Base-by-base conservation (phyloP, 2,797 vertebrate species). In the Ctenosaura bakeri region DNA sequence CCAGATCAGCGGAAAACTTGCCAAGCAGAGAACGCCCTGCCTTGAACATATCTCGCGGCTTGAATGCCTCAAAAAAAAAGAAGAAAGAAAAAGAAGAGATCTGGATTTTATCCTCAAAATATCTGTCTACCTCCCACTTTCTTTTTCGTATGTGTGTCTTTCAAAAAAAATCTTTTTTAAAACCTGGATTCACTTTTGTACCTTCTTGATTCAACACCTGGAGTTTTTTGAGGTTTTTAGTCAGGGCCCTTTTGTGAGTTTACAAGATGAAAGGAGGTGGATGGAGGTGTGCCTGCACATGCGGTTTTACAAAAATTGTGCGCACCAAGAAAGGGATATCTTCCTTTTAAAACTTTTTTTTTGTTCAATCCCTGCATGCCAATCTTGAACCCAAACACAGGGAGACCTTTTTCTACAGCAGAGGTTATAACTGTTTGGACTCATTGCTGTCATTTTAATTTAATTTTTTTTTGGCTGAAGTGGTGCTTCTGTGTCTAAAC, bases 41-140 rank as follows among this genome's bases (percentile, higher is more conserved):
- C 93, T 91, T 26, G 80, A 94, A 93, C 62, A 83, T 3, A 83
- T 1, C 32, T 10, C 38, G 73, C 73, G 94, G 95, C 94, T 88
- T 4, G 76, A 26, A 78, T 29, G 42, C 95, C 94, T 94, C 92
- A 88, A 83, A 90, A 91, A 90, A 91, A 86, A 73, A 6, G 89
- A 92, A 93, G 90, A 46, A 42, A 71, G 42, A 16, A 32, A 22
- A 24, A 29, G 0, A 42, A 78, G 42, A 78, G 46, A 66, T 90
- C 94, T 62, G 93, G 52, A 13, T 42, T 95, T 96, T 95, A 92
- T 95, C 95, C 96, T 96, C 95, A 94, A 82, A 95, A 94, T 92
- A 93, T 95, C 94, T 94, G 94, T 96, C 96, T 97, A 97, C 96
- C 96, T 97, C 97, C 97, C 95, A 90, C 86, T 95, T 96, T 95